Evolutionary conservation across 2,113 vertebrate species (phyloP).

Genomic region (Charadrius vociferus): DNA sequence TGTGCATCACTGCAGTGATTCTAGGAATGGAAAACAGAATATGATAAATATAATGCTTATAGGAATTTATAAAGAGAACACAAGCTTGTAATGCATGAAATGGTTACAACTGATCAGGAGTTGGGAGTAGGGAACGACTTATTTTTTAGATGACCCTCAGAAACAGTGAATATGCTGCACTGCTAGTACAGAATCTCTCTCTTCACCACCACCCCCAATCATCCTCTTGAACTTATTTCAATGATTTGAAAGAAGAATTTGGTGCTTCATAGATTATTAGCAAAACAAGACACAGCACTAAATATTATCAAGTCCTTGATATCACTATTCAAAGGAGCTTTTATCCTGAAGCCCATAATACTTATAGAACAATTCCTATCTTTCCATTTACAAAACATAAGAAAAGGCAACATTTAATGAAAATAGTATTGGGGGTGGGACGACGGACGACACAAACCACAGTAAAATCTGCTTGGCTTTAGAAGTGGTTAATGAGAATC

Average conservation of each 20-base stretch:
- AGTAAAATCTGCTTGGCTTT: neutral
- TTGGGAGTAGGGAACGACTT: neutral
- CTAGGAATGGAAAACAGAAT: neutral
- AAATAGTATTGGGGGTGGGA: neutral
- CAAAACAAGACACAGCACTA: neutral
- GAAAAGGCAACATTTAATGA: neutral
- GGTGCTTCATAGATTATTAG: neutral
- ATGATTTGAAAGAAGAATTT: neutral
- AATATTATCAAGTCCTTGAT: neutral
- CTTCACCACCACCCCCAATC: neutral
- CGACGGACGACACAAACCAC: neutral
- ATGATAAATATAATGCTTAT: neutral
- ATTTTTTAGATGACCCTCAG: neutral
- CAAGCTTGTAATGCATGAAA: neutral
- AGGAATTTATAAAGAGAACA: neutral
- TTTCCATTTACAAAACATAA: neutral
- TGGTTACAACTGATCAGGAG: neutral
- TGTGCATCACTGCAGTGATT: neutral
- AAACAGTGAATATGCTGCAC: neutral
- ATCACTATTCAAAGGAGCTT: neutral
- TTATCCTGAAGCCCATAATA: neutral
- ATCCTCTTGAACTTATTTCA: neutral
- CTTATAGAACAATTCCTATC: neutral
- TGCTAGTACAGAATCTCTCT: neutral
- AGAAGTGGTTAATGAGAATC: neutral